A percentile compares a stretch with the other conserved stretches of the same genome.
Conservation (phyloP, 2,888 invertebrate species). For the Lathronympha strigana region DNA sequence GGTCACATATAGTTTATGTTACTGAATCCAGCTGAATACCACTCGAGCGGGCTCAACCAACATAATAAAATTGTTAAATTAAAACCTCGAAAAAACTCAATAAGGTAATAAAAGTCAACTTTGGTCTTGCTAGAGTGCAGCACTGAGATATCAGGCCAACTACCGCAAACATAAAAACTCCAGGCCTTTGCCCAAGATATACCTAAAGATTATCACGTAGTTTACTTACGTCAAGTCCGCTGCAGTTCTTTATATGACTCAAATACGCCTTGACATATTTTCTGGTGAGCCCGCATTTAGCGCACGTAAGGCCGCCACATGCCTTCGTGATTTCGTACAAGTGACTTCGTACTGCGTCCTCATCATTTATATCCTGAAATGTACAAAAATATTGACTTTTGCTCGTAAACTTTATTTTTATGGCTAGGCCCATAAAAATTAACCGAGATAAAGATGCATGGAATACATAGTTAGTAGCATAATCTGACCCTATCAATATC, state of each 20-base stretch:
- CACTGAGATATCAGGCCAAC: neutral
- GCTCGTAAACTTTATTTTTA: no score
- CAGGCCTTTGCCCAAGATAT: no score
- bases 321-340: constrained; percentile 49
- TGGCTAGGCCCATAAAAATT: no score
- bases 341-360: constrained; percentile 51
- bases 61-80: no score
- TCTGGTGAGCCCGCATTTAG: constrained; percentile 47
- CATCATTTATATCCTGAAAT: constrained; percentile 47
- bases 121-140: neutral
- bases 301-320: constrained; percentile 49
- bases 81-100: no score
- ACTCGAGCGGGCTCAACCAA: no score
- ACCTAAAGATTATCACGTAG: neutral
- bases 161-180: neutral
- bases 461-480: no score
- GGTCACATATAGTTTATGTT: no score
- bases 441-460: no score
- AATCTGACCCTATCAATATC: no score
- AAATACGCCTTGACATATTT: constrained; percentile 46
- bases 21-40: no score
- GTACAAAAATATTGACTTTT: neutral
- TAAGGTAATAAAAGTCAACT: no score
- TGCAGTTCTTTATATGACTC: constrained; percentile 43
- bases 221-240: constrained; percentile 18